Evolutionary conservation across 2,113 vertebrate species (phyloP), one percentile per base, ranked within the genome.

Genomic region (Ailurus styani): DNA sequence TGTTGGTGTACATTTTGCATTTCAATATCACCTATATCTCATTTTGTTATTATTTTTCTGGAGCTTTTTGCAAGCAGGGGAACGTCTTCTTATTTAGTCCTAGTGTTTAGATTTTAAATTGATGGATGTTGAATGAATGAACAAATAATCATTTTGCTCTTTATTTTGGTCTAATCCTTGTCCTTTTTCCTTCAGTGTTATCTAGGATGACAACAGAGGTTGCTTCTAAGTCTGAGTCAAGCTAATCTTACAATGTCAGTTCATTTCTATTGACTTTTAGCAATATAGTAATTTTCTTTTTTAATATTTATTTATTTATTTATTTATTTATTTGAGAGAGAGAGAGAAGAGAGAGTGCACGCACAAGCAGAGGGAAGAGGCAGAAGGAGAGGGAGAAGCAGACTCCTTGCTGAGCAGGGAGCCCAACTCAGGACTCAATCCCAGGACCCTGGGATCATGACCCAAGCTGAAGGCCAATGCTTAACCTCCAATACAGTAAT

Each of bases 91-190:
- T 52, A 29, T 52, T 50, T 60, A 55, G 13, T 57, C 3, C 20
- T 72, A 7, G 13, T 81, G 57, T 82, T 92, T 70, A 50, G 9
- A 57, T 25, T 54, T 92, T 95, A 89, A 95, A 52, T 40, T n/a
- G n/a, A 52, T 55, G 20, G 4, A 50, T 68, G 10, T n/a, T 88
- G 37, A 85, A 60, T 97, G 50, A 78, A 37, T 93, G 31, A 90
- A 93, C 34, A 91, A 64, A 11, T 45, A 42, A 37, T 50, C 3
- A 45, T 78, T 96, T 50, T 89, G 1, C 5, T 93, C 86, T 77
- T 88, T 47, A 55, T 82, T 31, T 42, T 83, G 84, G 75, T 91
- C 97, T 77, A 97, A 79, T 87, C 40, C 55, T 75, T 52, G 8
- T 95, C 25, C 86, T 90, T 73, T 94, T 88, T 62, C 6, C 25